A percentile compares a stretch with the other conserved stretches of the same genome.
phyloP scores from a whole-genome alignment of 2,113 vertebrate species.

The Oncorhynchus nerka region DNA sequence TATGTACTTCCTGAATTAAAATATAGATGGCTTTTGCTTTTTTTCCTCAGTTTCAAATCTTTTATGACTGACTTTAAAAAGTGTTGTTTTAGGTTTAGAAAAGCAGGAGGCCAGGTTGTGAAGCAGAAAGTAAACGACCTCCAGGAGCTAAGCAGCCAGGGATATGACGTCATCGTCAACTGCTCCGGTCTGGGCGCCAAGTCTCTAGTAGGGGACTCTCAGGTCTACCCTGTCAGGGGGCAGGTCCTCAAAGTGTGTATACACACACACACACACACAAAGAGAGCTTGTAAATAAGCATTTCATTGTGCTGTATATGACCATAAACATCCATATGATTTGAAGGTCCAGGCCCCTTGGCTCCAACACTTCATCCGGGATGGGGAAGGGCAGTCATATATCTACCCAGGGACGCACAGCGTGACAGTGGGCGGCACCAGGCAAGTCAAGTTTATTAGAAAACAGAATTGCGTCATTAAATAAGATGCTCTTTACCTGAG shows the following conservation, averaged over 20 bases:
- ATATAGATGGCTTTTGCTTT: neutral
- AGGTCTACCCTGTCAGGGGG: slow-evolving; percentile 79
- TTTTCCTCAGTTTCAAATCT: neutral
- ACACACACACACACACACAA: no score
- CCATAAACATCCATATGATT: neutral
- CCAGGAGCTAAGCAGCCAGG: slow-evolving; percentile 72
- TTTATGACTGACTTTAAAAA: no score
- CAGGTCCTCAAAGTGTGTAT: slow-evolving; percentile 77
- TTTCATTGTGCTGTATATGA: no score
- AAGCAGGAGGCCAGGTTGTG: slow-evolving; percentile 69
- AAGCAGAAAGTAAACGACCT: slow-evolving; percentile 74
- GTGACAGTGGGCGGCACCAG: slow-evolving; percentile 85
- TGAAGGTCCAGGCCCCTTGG: slow-evolving; percentile 89
- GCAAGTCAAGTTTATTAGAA: no score
- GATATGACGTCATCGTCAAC: slow-evolving; percentile 82
- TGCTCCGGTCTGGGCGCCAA: slow-evolving; percentile 85
- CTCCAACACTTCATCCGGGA: slow-evolving; percentile 86
- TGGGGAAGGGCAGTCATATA: slow-evolving; percentile 78
- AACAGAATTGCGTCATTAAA: no score
- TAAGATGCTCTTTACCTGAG: neutral
- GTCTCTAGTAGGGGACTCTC: slow-evolving; percentile 69
- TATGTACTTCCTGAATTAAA: no score
- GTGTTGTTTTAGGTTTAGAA: slow-evolving; percentile 71
- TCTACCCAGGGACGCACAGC: slow-evolving; percentile 80
- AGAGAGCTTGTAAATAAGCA: no score